These are phyloP conservation scores for Bruchidius siliquastri DNA, from an alignment of 2,888 invertebrate species.

Conservation along the genomic window DNA sequence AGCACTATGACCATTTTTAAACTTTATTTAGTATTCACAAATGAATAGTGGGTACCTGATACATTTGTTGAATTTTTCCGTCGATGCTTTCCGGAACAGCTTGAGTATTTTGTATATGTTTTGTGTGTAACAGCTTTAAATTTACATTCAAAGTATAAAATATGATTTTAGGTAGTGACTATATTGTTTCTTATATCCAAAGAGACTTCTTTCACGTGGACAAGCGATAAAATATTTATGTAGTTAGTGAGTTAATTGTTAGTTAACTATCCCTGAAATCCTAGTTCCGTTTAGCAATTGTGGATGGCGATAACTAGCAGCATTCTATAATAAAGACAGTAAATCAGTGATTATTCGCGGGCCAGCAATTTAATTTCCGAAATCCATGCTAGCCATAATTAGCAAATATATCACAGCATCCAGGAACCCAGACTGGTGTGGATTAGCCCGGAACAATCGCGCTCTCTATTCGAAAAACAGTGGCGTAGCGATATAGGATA, in stretches of 20 bases:
- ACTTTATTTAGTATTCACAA: too few relatives aligned
- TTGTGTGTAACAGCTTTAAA: too few relatives aligned
- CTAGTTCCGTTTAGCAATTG: neutral
- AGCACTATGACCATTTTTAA: too few relatives aligned
- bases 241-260: neutral
- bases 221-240: neutral
- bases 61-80: too few relatives aligned
- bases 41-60: too few relatives aligned
- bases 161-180: too few relatives aligned
- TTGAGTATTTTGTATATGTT: too few relatives aligned
- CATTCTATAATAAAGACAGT: constrained; percentile 23
- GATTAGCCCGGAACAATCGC: neutral
- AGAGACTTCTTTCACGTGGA: neutral
- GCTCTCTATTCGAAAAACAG: neutral
- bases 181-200: too few relatives aligned
- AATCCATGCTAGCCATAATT: constrained; percentile 39
- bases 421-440: neutral
- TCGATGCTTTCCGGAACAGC: too few relatives aligned
- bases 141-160: too few relatives aligned
- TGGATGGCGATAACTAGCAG: neutral
- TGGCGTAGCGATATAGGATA: neutral
- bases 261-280: neutral
- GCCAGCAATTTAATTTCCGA: constrained; percentile 44
- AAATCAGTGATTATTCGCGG: constrained; percentile 37
- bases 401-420: constrained; percentile 44